Base-by-base conservation (phyloP, 2,888 invertebrate species). In the Apotomis betuletana region DNA sequence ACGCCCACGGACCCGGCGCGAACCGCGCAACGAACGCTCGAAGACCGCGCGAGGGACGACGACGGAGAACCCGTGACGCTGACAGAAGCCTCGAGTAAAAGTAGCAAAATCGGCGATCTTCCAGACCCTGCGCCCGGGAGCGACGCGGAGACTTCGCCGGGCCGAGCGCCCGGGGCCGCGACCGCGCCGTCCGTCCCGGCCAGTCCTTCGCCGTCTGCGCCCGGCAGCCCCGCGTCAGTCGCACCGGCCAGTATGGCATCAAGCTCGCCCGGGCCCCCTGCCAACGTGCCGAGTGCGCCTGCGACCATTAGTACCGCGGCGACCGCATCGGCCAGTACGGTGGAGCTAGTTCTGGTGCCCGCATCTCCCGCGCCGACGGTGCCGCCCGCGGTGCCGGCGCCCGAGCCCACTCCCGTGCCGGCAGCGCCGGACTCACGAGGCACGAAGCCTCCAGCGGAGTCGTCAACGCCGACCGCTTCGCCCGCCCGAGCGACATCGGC, bases 141-240 rank as follows among this genome's bases (percentile, higher is more conserved):
- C 15, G 77, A 76, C 49, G 58, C 58, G 57, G 67, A 68, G 58
- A 13, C 55, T 65, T 60, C 70, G 49, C 8, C 65, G 38, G 76
- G 77, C 63, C 69, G 75, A 61, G 69, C 59, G 13, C 55, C 65
- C 52, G 69, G 65, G 36, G 94, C 94, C 1, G 83, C 92, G 6
- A 79, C 93, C 80, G 94, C 94, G 5, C 94, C 94, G 0, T 5
- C 51, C 3, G 4, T 44, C 44, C 13, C 49, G 2, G 38, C 12
- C 6, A 58, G 49, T 2, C 49, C 62, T 41, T 58, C 57, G 46
- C 44, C 54, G 36, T 9, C 6, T 27, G 27, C n/a, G 13, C 94
- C 94, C 5, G 94, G 94, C 0, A 84, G 94, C 51, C 94, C 94
- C 36, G 94, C 80, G 90, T 86, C 84, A 9, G 8, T 6, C 9